Base-by-base conservation (phyloP, 2,113 vertebrate species). In the Ophthalmolycus amberensis region DNA sequence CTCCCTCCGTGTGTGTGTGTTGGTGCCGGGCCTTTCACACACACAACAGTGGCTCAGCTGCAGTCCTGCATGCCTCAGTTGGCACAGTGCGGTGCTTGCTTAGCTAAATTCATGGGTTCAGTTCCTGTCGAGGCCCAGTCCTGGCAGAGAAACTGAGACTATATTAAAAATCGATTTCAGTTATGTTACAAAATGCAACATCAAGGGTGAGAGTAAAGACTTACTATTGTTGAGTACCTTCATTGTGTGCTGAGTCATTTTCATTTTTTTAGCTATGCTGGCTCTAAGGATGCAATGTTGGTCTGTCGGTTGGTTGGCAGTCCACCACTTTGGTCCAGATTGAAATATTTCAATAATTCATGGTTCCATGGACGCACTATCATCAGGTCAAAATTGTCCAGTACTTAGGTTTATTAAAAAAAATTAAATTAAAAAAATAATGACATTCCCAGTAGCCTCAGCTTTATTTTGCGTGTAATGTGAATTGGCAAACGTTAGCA, bases 21-120 rank as follows among this genome's bases (percentile, higher is more conserved):
- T n/a, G 27, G 54, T 58, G 62, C 65, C 74, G 56, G 16, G 38
- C 59, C 59, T 10, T 37, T 65, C 38, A 71, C 60, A 60, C 16
- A 14, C 54, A 14, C 50, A 64, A 54, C 84, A 63, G 42, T 1
- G 48, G 59, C 88, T 82, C 82, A 86, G 86, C 86, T 86, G 81
- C 76, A 59, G 81, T 60, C 68, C 46, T 75, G 79, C 34, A 77
- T 22, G 82, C 80, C 84, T 91, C 75, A 69, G 66, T 60, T 87
- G 83, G 88, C 90, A 86, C 90, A 81, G 76, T 20, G 73, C 46
- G 46, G 37, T 29, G 80, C 89, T 89, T 71, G 82, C 87, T 69
- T 85, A 85, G 85, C 83, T 82, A 60, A 88, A 90, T 84, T 89
- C 79, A 73, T 20, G 62, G 73, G 32, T 72, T 86, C 18, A 68